phyloP scores from a whole-genome alignment of 2,888 invertebrate genomes.

The Fabriciana adippe region DNA sequence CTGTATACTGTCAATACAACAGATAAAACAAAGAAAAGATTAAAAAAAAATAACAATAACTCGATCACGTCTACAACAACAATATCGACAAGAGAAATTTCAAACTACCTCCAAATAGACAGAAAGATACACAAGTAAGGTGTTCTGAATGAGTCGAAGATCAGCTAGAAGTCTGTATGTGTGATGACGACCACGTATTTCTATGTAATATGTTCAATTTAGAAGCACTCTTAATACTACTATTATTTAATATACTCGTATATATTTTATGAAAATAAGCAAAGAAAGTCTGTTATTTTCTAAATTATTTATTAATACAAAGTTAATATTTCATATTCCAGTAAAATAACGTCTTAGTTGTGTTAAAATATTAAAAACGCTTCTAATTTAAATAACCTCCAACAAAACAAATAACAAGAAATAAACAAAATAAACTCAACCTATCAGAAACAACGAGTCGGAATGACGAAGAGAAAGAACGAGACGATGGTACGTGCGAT shows the following conservation, averaged over 20 bases:
- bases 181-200: constrained; percentile 41
- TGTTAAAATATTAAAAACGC: constrained; percentile 38
- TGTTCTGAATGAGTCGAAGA: constrained; percentile 73
- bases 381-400: constrained; percentile 45
- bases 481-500: constrained; percentile 51
- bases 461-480: constrained; percentile 42
- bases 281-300: neutral
- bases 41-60: constrained; percentile 45
- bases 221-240: constrained; percentile 6
- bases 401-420: constrained; percentile 46
- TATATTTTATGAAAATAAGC: neutral
- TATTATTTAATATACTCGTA: neutral
- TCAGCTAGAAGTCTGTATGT: constrained; percentile 57
- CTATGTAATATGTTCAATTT: constrained; percentile 16
- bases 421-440: constrained; percentile 38
- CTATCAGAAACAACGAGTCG: constrained; percentile 41
- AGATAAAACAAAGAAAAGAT: constrained; percentile 48
- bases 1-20: constrained; percentile 38
- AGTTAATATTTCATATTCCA: neutral
- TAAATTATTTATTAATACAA: no score
- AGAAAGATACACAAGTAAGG: constrained; percentile 82
- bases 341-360: neutral
- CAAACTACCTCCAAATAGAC: constrained; percentile 73
- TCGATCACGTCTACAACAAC: constrained; percentile 65
- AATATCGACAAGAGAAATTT: constrained; percentile 61